Percentiles rank a stretch among this genome's conserved stretches.
These are phyloP conservation scores for Euzetes globulus DNA, from an alignment of 2,888 invertebrate species.

Conservation along the genomic window DNA sequence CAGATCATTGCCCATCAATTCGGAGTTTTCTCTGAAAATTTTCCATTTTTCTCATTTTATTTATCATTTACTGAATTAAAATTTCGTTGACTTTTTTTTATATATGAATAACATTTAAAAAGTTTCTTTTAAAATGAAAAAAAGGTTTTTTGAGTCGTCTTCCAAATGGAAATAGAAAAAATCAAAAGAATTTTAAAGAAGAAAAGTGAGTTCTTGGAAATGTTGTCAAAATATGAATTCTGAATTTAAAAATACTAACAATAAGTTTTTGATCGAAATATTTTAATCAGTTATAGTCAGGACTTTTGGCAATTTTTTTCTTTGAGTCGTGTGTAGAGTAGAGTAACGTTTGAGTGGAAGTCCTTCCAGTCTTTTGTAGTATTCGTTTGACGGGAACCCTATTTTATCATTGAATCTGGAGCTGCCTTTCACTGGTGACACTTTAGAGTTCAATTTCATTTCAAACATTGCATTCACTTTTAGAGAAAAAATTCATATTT, in stretches of 20 bases:
- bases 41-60: background rate
- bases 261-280: slow-evolving; percentile 21
- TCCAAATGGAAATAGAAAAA: background rate
- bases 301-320: background rate
- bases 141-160: background rate
- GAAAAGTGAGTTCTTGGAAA: background rate
- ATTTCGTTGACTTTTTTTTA: background rate
- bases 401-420: slow-evolving; percentile 26
- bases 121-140: background rate
- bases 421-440: slow-evolving; percentile 19
- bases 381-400: slow-evolving; percentile 7
- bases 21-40: background rate
- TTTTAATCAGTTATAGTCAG: slow-evolving; percentile 30
- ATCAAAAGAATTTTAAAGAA: background rate
- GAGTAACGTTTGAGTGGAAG: background rate
- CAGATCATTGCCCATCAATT: background rate
- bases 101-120: slow-evolving; percentile 6
- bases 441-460: slow-evolving; percentile 25
- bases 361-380: slow-evolving; percentile 7
- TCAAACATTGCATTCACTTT: slow-evolving; percentile 2
- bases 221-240: slow-evolving; percentile 19
- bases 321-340: background rate
- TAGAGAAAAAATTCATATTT: slow-evolving; percentile 15
- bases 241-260: slow-evolving; percentile 4
- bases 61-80: slow-evolving; percentile 15